These are phyloP conservation scores for Caenorhabditis becei DNA, from an alignment of 2,888 invertebrate species.

Conservation along the genomic window DNA sequence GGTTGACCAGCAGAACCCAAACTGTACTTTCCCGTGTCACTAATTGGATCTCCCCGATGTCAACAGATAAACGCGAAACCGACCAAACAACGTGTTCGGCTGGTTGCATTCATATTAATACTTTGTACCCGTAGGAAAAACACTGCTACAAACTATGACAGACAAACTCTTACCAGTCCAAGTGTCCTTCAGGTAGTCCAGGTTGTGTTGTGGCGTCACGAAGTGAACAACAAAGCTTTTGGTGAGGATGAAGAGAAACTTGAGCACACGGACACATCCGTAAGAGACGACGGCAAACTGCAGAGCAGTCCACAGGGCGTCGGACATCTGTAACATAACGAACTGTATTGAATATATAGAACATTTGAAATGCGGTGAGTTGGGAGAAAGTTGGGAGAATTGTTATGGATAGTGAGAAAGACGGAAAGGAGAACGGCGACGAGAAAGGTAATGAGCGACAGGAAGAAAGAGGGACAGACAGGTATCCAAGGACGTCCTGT, in stretches of 20 bases:
- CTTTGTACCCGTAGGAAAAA: not conserved
- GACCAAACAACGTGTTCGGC: not conserved
- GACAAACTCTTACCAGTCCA: constrained; percentile 69
- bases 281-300: constrained; percentile 65
- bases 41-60: not conserved
- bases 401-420: not conserved
- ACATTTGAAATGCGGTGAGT: not conserved
- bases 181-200: constrained; percentile 65
- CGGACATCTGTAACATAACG: constrained; percentile 51
- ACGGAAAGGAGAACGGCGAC: constrained; percentile 14
- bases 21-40: not conserved
- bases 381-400: not conserved
- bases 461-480: constrained; percentile 1
- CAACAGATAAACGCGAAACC: not conserved
- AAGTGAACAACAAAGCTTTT: constrained; percentile 66
- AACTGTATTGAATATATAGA: not conserved
- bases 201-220: constrained; percentile 61
- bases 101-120: not conserved
- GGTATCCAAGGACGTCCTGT: constrained; percentile 21
- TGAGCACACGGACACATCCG: constrained; percentile 71
- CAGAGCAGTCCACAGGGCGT: constrained; percentile 28
- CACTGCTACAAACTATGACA: constrained; percentile 2
- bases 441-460: constrained; percentile 32
- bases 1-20: not conserved
- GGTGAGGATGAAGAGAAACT: constrained; percentile 71